phyloP scores from a whole-genome alignment of 2,888 invertebrate species.

The Ypsolopha scabrella region DNA sequence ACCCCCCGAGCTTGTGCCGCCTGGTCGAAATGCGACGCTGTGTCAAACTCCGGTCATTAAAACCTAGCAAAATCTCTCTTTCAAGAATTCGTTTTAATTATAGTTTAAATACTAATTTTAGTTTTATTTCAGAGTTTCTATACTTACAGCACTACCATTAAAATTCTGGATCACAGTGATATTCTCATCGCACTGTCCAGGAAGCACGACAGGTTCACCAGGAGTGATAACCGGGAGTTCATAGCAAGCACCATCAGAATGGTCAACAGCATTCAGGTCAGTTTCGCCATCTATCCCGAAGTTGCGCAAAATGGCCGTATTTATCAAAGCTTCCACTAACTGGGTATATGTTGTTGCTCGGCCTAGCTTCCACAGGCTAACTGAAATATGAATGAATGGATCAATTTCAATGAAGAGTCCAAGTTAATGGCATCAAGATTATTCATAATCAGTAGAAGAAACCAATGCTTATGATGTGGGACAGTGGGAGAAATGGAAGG shows the following conservation, averaged over 20 bases:
- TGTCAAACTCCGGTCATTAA: no score
- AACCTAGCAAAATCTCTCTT: no score
- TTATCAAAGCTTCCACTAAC: constrained; percentile 22
- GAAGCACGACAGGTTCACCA: constrained; percentile 33
- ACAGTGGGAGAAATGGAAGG: no score
- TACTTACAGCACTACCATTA: constrained; percentile 29
- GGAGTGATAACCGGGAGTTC: constrained; percentile 29
- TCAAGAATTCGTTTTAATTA: no score
- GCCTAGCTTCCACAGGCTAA: constrained; percentile 43
- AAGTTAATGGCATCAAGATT: neutral
- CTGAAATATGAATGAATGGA: constrained; percentile 24
- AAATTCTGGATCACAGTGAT: constrained; percentile 33
- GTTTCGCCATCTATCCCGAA: constrained; percentile 18
- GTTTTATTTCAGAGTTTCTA: no score
- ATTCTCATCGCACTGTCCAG: constrained; percentile 37
- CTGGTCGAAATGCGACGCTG: no score
- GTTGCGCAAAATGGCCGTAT: constrained; percentile 15
- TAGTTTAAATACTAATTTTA: no score
- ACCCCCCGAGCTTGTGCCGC: no score
- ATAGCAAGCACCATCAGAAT: constrained; percentile 31
- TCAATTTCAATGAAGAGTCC: no score
- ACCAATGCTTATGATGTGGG: no score
- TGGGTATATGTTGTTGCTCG: constrained; percentile 14
- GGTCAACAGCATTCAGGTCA: constrained; percentile 20
- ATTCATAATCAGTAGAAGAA: no score